A percentile compares a stretch with the other conserved stretches of the same genome.
These are phyloP conservation scores for Rhea pennata DNA, from an alignment of 2,113 vertebrate species.

Conservation along the genomic window DNA sequence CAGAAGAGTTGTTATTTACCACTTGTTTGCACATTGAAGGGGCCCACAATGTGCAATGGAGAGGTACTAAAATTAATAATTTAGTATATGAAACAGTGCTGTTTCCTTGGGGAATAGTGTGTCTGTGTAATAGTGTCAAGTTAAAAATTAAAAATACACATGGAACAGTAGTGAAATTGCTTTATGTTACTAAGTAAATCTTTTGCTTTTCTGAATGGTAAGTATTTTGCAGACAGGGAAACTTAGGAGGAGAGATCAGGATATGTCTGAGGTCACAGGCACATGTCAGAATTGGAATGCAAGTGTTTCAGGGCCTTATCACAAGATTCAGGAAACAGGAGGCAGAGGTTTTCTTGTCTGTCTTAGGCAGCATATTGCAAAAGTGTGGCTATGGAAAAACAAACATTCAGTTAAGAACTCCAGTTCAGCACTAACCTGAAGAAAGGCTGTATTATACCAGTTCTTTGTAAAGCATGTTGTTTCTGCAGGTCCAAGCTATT, in stretches of 20 bases:
- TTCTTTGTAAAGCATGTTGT: not conserved
- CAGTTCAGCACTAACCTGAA: not conserved
- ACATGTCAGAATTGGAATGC: not conserved
- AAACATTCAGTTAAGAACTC: not conserved
- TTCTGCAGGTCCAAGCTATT: not conserved
- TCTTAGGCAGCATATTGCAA: not conserved
- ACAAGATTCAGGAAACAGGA: not conserved
- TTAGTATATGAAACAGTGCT: not conserved
- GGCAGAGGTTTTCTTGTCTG: accelerated
- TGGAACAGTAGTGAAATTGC: not conserved
- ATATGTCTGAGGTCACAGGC: not conserved
- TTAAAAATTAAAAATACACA: not conserved
- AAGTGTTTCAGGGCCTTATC: not conserved
- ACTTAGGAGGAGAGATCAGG: not conserved
- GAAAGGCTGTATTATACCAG: not conserved
- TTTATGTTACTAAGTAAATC: not conserved
- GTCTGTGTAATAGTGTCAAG: not conserved
- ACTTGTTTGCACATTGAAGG: not conserved
- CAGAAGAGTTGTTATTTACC: not conserved
- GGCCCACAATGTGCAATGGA: not conserved
- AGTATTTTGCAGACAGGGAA: not conserved
- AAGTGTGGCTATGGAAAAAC: not conserved
- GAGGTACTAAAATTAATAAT: not conserved
- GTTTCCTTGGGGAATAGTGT: not conserved
- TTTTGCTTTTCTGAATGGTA: not conserved